Evolutionary conservation across 1,140 invertebrate species (phyloP).

Genomic region (Hermetia illucens): DNA sequence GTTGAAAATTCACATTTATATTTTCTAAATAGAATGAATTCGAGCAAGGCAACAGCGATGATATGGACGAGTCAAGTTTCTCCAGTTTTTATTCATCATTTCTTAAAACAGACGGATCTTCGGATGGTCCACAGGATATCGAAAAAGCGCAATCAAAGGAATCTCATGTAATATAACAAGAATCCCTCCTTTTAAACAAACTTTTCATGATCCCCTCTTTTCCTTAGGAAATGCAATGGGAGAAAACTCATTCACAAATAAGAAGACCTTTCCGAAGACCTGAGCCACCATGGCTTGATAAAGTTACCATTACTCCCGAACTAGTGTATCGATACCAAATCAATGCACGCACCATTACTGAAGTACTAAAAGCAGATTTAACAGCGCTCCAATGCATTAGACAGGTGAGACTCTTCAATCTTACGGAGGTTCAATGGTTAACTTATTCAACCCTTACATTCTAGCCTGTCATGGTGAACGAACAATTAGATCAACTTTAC

Average conservation of each 20-base stretch:
- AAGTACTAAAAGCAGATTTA: slow-evolving; percentile 44
- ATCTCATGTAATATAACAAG: neutral
- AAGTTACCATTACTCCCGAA: slow-evolving; percentile 41
- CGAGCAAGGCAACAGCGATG: slow-evolving; percentile 21
- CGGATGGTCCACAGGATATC: slow-evolving; percentile 23
- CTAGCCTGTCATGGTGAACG: slow-evolving; percentile 52
- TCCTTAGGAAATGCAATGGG: neutral
- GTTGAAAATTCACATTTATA: neutral
- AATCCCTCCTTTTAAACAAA: neutral
- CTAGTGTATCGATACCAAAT: slow-evolving; percentile 49
- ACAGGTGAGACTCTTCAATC: slow-evolving; percentile 29
- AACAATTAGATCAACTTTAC: slow-evolving; percentile 57
- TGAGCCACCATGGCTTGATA: slow-evolving; percentile 42
- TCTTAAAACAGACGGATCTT: slow-evolving; percentile 34
- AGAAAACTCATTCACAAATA: slow-evolving; percentile 12
- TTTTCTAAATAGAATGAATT: slow-evolving; percentile 2
- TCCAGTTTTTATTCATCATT: slow-evolving; percentile 40
- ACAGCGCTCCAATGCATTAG: slow-evolving; percentile 36
- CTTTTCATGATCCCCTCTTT: neutral
- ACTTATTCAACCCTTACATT: neutral
- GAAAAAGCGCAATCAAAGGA: slow-evolving; percentile 12
- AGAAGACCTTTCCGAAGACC: slow-evolving; percentile 19
- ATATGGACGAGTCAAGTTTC: slow-evolving; percentile 35
- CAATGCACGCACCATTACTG: slow-evolving; percentile 35
- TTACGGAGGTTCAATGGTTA: neutral